These are phyloP conservation scores for Scylla paramamosain DNA, from an alignment of 1,140 invertebrate genomes.

Conservation along the genomic window DNA sequence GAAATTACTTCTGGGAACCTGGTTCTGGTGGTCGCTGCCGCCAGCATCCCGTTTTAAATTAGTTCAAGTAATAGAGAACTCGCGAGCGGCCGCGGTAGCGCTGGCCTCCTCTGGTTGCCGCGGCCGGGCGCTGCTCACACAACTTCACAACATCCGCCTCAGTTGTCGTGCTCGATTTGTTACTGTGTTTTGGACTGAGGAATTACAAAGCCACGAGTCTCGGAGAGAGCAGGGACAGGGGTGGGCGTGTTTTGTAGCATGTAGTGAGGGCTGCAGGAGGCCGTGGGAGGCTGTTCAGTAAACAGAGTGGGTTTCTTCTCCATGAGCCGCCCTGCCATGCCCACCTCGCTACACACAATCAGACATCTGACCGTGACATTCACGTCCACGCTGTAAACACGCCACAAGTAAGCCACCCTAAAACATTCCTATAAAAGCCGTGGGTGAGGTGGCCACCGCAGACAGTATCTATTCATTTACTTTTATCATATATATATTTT, in stretches of 20 bases:
- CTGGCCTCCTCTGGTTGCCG: neutral
- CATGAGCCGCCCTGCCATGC: neutral
- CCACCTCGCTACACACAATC: neutral
- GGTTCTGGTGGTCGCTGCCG: neutral
- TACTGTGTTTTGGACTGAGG: neutral
- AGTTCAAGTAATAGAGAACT: neutral
- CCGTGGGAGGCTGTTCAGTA: neutral
- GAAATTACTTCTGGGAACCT: slow-evolving; percentile 14
- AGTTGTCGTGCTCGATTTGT: neutral
- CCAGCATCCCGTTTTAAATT: slow-evolving; percentile 11
- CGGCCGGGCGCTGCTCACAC: neutral
- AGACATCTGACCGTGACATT: neutral
- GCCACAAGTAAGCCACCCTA: neutral
- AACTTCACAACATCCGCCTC: neutral
- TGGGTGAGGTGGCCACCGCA: neutral
- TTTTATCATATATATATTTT: neutral
- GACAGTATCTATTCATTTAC: neutral
- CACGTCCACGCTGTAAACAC: neutral
- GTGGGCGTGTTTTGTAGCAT: too few species aligned
- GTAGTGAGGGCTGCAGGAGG: too few species aligned
- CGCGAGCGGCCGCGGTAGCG: neutral
- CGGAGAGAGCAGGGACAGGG: neutral
- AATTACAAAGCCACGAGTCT: neutral
- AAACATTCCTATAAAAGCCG: neutral
- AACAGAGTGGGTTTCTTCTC: neutral